phyloP scores from a whole-genome alignment of 2,888 invertebrate genomes.

The Epistrophe eligans region DNA sequence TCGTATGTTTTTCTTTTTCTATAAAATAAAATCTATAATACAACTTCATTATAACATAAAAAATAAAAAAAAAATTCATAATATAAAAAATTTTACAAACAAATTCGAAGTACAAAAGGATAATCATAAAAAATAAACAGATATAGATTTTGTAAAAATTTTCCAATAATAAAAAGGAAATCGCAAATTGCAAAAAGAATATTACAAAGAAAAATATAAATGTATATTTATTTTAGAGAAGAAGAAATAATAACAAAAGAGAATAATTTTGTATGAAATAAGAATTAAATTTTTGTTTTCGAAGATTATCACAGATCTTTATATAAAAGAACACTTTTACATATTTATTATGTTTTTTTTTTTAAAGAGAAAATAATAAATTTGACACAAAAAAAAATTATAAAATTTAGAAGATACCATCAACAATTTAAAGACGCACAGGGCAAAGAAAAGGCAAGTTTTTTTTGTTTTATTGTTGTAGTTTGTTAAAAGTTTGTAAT shows the following conservation, averaged over 20 bases:
- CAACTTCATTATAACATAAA: slow-evolving; percentile 72
- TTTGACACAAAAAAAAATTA: slow-evolving; percentile 20
- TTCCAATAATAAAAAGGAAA: slow-evolving; percentile 18
- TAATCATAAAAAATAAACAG: slow-evolving; percentile 37
- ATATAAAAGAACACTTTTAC: slow-evolving; percentile 69
- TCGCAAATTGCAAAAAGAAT: slow-evolving; percentile 29
- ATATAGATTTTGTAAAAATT: slow-evolving; percentile 1
- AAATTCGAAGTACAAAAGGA: slow-evolving; percentile 69
- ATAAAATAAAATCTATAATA: slow-evolving; percentile 75
- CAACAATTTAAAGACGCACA: not conserved
- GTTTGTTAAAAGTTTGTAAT: slow-evolving; percentile 30
- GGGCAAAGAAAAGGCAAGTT: slow-evolving; percentile 36
- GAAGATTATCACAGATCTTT: slow-evolving; percentile 75
- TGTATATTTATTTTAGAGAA: not conserved
- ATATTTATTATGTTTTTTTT: slow-evolving; percentile 47
- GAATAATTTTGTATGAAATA: slow-evolving; percentile 36
- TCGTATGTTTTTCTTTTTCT: slow-evolving; percentile 54
- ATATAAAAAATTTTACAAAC: slow-evolving; percentile 42
- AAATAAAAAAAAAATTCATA: slow-evolving; percentile 41
- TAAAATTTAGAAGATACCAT: slow-evolving; percentile 3
- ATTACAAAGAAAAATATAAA: slow-evolving; percentile 18
- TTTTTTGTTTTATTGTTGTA: not conserved
- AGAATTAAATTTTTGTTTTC: slow-evolving; percentile 49
- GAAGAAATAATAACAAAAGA: slow-evolving; percentile 9
- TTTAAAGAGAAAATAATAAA: slow-evolving; percentile 33